Percentiles rank a stretch among this genome's conserved stretches.
These are phyloP conservation scores for Trinorchestia longiramus DNA, from an alignment of 1,140 invertebrate species.

Conservation along the genomic window DNA sequence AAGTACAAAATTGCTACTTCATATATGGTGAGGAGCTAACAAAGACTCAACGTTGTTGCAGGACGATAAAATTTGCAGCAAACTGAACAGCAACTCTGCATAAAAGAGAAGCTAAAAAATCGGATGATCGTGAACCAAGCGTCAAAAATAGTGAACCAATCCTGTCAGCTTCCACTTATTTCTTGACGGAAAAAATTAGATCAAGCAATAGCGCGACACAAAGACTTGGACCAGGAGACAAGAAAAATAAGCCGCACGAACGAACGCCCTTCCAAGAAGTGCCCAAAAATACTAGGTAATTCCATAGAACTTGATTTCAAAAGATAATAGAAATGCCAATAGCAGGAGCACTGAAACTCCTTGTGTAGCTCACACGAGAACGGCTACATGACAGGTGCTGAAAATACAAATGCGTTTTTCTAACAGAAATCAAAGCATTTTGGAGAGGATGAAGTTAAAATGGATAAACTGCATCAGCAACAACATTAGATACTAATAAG, in stretches of 20 bases:
- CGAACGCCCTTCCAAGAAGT: conserved; percentile 25
- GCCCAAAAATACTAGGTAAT: neutral
- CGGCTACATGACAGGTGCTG: neutral
- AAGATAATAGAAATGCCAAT: neutral
- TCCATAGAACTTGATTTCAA: neutral
- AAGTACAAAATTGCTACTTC: neutral
- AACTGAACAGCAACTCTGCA: neutral
- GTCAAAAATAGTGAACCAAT: conserved; percentile 49
- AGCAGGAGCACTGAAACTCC: neutral
- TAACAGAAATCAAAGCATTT: neutral
- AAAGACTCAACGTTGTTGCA: neutral
- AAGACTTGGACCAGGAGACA: neutral
- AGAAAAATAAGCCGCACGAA: neutral
- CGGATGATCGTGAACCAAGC: neutral
- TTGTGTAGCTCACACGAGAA: neutral
- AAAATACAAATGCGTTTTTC: neutral
- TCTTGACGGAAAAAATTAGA: neutral
- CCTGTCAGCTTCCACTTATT: conserved; percentile 22
- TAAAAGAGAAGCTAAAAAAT: neutral
- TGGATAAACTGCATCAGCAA: neutral
- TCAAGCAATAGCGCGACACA: neutral
- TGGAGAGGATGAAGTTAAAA: neutral
- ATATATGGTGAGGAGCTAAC: neutral
- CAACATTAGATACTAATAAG: neutral
- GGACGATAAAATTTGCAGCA: neutral